These are phyloP conservation scores for Drosophila tsacasi DNA, from an alignment of 1,140 invertebrate genomes.

Conservation along the genomic window DNA sequence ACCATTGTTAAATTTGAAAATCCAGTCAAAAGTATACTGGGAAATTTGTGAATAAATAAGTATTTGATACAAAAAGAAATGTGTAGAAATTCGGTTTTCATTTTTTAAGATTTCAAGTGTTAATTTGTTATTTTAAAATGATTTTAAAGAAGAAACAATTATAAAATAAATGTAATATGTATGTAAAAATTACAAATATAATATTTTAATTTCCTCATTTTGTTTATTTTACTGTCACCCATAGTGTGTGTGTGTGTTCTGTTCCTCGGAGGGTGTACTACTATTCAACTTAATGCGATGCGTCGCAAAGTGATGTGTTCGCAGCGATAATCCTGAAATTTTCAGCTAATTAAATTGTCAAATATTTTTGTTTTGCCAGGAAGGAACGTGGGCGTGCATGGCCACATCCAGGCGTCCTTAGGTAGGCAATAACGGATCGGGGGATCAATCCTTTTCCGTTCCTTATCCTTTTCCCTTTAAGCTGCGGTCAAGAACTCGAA, in stretches of 20 bases:
- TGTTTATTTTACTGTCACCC: not conserved
- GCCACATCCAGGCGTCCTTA: constrained; percentile 6
- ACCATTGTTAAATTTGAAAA: not conserved
- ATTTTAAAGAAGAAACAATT: not conserved
- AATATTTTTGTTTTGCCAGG: constrained; percentile 66
- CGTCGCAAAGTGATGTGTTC: constrained; percentile 22
- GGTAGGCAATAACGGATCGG: constrained; percentile 5
- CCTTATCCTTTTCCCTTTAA: constrained; percentile 15
- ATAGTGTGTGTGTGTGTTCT: not conserved
- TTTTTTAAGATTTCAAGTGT: not conserved
- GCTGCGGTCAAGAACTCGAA: constrained; percentile 33
- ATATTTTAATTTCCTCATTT: not conserved
- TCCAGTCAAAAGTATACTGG: too few species aligned
- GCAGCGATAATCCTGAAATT: constrained; percentile 71
- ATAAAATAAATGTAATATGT: too few species aligned
- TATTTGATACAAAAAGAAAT: not conserved
- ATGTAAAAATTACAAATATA: not conserved
- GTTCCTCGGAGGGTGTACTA: constrained; percentile 1
- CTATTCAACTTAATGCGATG: constrained; percentile 39
- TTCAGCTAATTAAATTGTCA: constrained; percentile 83
- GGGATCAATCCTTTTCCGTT: constrained; percentile 25
- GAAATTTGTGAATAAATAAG: not conserved
- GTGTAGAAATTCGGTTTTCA: not conserved
- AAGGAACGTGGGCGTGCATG: constrained; percentile 1
- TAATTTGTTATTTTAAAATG: not conserved